These are phyloP conservation scores for fruit fly (Drosophila melanogaster) DNA, from an alignment of 1,140 invertebrate genomes.

Conservation along the genomic window Release_6_plus_ISO1_MT NT_033779.5:14367001-14367500, in stretches of 20 bases:
- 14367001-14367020: constrained; percentile 28
- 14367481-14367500: too few relatives aligned
- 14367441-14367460: too few relatives aligned
- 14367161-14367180: constrained; percentile 67
- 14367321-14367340: too few relatives aligned
- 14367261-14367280: constrained; percentile 1
- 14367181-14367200: constrained; percentile 58
- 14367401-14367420: too few relatives aligned
- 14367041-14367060: constrained; percentile 58
- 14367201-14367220: constrained; percentile 74
- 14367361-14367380: too few relatives aligned
- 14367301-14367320: too few relatives aligned
- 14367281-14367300: too few relatives aligned
- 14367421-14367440: too few relatives aligned
- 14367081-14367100: constrained; percentile 82
- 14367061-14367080: constrained; percentile 84
- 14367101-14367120: constrained; percentile 74
- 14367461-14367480: too few relatives aligned
- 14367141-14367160: constrained; percentile 26
- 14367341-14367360: too few relatives aligned
- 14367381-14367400: too few relatives aligned
- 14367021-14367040: constrained; percentile 8
- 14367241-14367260: constrained; percentile 12
- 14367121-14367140: constrained; percentile 15
- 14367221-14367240: constrained; percentile 71